Percentiles rank a stretch among this genome's conserved stretches.
Conservation (phyloP, 2,888 invertebrate species). For the Fabriciana adippe region DNA sequence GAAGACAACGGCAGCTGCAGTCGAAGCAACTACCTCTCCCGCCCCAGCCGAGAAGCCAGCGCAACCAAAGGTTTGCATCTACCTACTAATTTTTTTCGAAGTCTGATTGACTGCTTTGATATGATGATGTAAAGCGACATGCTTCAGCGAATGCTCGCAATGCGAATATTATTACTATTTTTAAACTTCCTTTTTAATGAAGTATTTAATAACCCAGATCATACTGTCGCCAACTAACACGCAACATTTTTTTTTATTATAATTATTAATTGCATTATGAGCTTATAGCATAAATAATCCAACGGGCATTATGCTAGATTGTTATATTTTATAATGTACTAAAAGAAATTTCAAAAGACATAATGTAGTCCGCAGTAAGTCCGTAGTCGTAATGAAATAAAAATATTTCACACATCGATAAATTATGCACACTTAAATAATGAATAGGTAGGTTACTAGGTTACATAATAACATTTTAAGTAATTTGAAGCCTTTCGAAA, state of each 20-base stretch:
- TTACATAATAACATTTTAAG: no score
- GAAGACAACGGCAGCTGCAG: slow-evolving; percentile 66
- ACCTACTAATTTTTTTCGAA: slow-evolving; percentile 24
- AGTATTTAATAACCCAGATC: slow-evolving; percentile 28
- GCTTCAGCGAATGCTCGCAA: slow-evolving; percentile 48
- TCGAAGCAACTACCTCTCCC: slow-evolving; percentile 50
- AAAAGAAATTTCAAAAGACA: no score
- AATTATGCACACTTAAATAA: no score
- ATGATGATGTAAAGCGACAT: slow-evolving; percentile 32
- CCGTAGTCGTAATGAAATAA: no score
- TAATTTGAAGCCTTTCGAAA: no score
- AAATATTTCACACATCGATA: no score
- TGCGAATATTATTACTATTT: slow-evolving; percentile 52
- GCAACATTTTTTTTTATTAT: slow-evolving; percentile 5
- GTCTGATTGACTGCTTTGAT: slow-evolving; percentile 42
- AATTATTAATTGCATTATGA: slow-evolving; percentile 5
- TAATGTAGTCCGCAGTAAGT: no score
- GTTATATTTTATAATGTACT: no score
- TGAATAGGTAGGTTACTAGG: no score
- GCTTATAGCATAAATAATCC: neutral
- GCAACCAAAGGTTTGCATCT: slow-evolving; percentile 64
- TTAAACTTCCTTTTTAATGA: slow-evolving; percentile 35
- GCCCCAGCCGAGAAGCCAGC: slow-evolving; percentile 60
- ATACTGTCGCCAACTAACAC: slow-evolving; percentile 25
- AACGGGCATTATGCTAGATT: neutral